Base-by-base conservation (phyloP, 2,888 invertebrate species). In the Agrochola macilenta region DNA sequence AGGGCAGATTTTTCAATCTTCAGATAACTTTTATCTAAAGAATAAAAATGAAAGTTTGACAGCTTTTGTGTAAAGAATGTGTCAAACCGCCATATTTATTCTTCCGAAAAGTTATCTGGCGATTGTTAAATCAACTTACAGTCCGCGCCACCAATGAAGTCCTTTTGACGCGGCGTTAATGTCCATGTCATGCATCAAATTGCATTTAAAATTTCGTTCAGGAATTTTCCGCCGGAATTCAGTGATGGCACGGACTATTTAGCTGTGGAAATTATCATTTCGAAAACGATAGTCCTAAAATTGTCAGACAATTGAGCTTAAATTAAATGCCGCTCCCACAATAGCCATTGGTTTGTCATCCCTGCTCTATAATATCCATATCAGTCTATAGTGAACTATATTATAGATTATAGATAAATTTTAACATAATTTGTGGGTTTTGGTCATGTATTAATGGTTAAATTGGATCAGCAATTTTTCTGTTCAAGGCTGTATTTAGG, bases 361-460 rank as follows among this genome's bases (percentile, higher is more conserved):
- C 23, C 76, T 79, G 76, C 7, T 5, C n/a, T n/a, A 23, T 82
- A 70, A 71, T 77, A 64, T 60, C 57, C 64, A 52, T 68, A 74
- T 69, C 39, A 39, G 39, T 39, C 69, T 77, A 79, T 57, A 79
- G 58, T n/a, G n/a, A n/a, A n/a, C n/a, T n/a, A n/a, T n/a, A n/a
- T n/a, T n/a, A n/a, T n/a, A n/a, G 20, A 64, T 54, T 57, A 58
- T 39, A 54, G 63, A 65, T 70, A 72, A 66, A 65, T 73, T 74
- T 52, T 58, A 26, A 54, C 30, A 46, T 30, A 72, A 61, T 69
- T 73, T 61, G 35, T 52, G 30, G 43, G 14, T 61, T 66, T 69
- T 3, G 35, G 63, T 52, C 35, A 12, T 14, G 14, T 70, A 12
- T 52, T 35, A 49, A 23, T 58, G 14, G 26, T n/a, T 39, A n/a